Conservation (phyloP, 2,888 invertebrate genomes). For the Eristalis tenax region DNA sequence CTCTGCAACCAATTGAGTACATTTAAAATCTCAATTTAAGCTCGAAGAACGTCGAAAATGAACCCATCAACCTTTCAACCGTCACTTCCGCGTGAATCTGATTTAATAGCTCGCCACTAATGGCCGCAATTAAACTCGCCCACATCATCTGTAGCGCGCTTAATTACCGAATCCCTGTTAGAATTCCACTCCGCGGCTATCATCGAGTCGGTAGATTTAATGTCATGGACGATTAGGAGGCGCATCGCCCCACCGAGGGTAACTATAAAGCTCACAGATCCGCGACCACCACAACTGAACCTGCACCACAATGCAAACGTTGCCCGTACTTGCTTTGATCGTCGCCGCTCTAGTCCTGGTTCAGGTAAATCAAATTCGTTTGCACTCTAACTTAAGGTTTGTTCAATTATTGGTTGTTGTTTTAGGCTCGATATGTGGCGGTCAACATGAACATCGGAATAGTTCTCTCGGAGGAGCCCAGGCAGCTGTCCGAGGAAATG, state of each 20-base stretch:
- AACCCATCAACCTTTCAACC: slow-evolving; percentile 12
- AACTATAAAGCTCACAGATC: slow-evolving; percentile 1
- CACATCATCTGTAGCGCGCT: background rate
- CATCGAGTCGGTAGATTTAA: slow-evolving; percentile 13
- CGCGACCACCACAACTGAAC: background rate
- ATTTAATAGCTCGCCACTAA: slow-evolving; percentile 21
- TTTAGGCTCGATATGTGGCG: slow-evolving; percentile 73
- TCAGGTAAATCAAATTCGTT: slow-evolving; percentile 17
- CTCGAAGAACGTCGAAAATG: background rate
- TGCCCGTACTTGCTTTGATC: background rate
- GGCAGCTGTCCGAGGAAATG: slow-evolving; percentile 71
- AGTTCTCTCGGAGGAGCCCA: slow-evolving; percentile 73
- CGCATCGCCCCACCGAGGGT: background rate
- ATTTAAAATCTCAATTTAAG: background rate
- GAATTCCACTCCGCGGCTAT: slow-evolving; percentile 3
- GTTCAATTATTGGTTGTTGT: background rate
- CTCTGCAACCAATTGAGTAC: background rate
- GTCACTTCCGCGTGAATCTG: slow-evolving; percentile 18
- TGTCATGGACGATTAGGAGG: slow-evolving; percentile 18
- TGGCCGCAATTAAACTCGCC: slow-evolving; percentile 23
- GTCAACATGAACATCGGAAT: slow-evolving; percentile 74
- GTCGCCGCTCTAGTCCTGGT: background rate
- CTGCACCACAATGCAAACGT: background rate
- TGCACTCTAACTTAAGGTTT: background rate
- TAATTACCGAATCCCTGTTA: background rate